Conservation (phyloP, 2,113 vertebrate genomes). For the Galemys pyrenaicus region DNA sequence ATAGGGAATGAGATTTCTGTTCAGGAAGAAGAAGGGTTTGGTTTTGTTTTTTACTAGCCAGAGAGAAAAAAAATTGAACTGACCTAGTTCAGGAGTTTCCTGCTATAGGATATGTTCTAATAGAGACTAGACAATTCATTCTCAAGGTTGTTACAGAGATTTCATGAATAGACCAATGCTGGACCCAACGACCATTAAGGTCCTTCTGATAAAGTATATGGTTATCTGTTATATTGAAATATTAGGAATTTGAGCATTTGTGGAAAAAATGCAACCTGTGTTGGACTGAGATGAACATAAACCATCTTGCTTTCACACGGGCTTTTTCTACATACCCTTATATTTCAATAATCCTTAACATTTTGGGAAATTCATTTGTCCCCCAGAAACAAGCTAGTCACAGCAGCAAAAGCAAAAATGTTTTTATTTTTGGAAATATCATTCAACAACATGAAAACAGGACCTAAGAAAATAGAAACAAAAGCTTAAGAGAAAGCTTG, state of each 20-base stretch:
- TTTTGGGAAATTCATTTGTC: slow-evolving; percentile 19
- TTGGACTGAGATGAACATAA: neutral
- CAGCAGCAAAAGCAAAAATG: slow-evolving; percentile 8
- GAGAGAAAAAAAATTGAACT: neutral
- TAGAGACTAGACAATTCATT: neutral
- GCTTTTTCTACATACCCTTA: neutral
- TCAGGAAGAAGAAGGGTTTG: neutral
- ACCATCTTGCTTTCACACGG: neutral
- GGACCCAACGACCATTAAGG: neutral
- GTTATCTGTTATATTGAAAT: slow-evolving; percentile 4
- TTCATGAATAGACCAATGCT: slow-evolving; percentile 11
- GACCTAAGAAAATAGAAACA: neutral
- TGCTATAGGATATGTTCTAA: neutral
- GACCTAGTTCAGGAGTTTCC: neutral
- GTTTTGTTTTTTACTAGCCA: neutral
- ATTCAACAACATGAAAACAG: slow-evolving; percentile 17
- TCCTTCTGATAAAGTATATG: neutral
- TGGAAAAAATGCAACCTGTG: neutral
- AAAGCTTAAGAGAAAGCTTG: neutral
- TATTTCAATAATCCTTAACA: neutral
- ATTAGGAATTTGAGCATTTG: neutral
- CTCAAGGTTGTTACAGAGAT: neutral
- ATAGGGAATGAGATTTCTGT: neutral
- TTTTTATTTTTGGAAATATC: slow-evolving; percentile 53
- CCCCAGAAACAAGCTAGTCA: slow-evolving; percentile 54